Conservation (phyloP, 2,888 invertebrate genomes). For the Erpobdella octoculata region DNA sequence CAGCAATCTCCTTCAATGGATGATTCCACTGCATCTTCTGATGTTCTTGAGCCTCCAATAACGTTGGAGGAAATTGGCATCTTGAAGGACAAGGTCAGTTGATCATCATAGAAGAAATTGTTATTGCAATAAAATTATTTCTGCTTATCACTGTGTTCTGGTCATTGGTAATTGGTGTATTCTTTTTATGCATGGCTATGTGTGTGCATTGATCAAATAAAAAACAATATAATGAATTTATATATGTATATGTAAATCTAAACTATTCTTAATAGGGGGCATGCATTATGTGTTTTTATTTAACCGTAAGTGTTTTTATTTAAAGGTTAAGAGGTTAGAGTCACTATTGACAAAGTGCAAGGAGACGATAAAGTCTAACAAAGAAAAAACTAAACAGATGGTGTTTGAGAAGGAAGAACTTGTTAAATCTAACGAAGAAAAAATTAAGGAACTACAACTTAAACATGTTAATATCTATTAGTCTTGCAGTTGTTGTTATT, state of each 20-base stretch:
- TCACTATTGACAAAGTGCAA: conserved; percentile 56
- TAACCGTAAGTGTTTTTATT: neutral
- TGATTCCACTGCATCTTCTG: neutral
- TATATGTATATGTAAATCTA: too few species aligned
- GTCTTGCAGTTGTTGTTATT: too few species aligned
- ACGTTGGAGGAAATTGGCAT: neutral
- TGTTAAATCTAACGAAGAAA: neutral
- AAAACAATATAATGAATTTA: too few species aligned
- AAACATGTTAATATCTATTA: neutral
- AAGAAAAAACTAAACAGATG: conserved; percentile 54
- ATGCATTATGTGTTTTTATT: neutral
- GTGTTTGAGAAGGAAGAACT: conserved; percentile 50
- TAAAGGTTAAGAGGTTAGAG: conserved; percentile 26
- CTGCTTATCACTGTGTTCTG: too few species aligned
- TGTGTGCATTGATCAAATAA: too few species aligned
- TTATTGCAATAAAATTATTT: neutral
- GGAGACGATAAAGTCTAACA: conserved; percentile 56
- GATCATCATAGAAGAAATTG: neutral
- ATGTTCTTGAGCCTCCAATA: neutral
- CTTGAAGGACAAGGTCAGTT: neutral
- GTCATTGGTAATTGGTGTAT: too few species aligned
- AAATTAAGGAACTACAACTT: neutral
- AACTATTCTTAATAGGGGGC: too few species aligned
- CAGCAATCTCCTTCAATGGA: neutral
- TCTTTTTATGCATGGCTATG: too few species aligned